A percentile compares a stretch with the other conserved stretches of the same genome.
Conservation (phyloP, 2,797 vertebrate species). For the Podargus strigoides region DNA sequence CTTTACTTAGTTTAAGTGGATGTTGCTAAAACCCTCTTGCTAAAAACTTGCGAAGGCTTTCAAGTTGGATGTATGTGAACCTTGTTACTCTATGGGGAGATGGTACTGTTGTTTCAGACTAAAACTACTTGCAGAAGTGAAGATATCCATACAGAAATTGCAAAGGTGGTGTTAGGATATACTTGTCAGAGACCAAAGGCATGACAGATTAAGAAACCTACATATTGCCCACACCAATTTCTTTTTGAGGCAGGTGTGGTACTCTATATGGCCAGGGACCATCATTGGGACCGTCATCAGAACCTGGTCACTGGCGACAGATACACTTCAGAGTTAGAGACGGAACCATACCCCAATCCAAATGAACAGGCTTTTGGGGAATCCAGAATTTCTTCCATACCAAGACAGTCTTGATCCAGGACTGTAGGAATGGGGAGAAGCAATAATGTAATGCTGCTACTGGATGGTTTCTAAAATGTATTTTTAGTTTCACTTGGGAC, state of each 20-base stretch:
- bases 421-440: background rate
- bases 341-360: fast-evolving
- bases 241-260: background rate
- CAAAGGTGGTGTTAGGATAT: background rate
- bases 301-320: fast-evolving
- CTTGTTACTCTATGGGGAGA: fast-evolving
- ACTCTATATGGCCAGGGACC: fast-evolving
- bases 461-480: background rate
- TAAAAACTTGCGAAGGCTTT: background rate
- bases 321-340: background rate
- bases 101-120: fast-evolving
- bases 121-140: background rate
- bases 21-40: background rate
- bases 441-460: background rate
- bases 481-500: background rate
- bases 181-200: background rate
- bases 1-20: background rate
- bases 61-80: fast-evolving
- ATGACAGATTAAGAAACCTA: background rate
- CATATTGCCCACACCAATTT: fast-evolving
- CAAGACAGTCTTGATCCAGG: background rate
- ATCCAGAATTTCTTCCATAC: background rate
- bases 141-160: background rate
- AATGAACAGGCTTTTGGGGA: background rate
- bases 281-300: too few relatives aligned